Evolutionary conservation across 2,797 vertebrate genomes (phyloP), one percentile per base, ranked within the genome.

Genomic region (Bradypodion pumilum): DNA sequence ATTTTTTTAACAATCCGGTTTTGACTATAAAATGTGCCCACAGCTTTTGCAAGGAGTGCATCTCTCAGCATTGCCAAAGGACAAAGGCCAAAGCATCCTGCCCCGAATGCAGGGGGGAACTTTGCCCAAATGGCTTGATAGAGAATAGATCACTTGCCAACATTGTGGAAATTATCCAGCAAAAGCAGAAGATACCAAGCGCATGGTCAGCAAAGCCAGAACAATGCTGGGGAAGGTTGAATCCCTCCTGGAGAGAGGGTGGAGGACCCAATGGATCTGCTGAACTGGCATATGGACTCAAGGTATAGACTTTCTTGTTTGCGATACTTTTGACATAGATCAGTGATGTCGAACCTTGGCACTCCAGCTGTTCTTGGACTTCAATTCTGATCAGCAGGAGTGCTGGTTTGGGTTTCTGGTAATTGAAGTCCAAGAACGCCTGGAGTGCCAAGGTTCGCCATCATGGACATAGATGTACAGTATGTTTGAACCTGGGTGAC

Each of bases 41-140:
- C 95, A 97, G 93, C 93, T 97, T 97, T 93, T 97, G 97, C 91
- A 91, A 95, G 87, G 74, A 63, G 87, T 97, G 97, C 87, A 94
- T 97, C 86, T 8, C 73, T 21, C 73, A 0, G 0, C 19, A 59
- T 2, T 86, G 56, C 87, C 8, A 85, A 85, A 1, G 0, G 4
- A n/a, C 3, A 0, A 32, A 9, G 77, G 15, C 7, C 74, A 46
- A 68, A 7, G 90, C 87, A 68, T 73, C 83, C 90, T 97, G 97
- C 78, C 97, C 97, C 16, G 85, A 94, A 86, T 97, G 97, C 88
- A 94, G 91, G 23, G 81, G 94, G 25, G 5, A 42, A 83, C 97
- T 97, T n/a, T 5, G 85, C 29, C 89, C 73, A 44, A 93, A 23
- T 2, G 42, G 85, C 44, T 78, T 91, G 86, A 85, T 16, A 86